Evolutionary conservation across 2,888 invertebrate genomes (phyloP), one percentile per base, ranked within the genome.

Genomic region (Drosophila prostipennis): DNA sequence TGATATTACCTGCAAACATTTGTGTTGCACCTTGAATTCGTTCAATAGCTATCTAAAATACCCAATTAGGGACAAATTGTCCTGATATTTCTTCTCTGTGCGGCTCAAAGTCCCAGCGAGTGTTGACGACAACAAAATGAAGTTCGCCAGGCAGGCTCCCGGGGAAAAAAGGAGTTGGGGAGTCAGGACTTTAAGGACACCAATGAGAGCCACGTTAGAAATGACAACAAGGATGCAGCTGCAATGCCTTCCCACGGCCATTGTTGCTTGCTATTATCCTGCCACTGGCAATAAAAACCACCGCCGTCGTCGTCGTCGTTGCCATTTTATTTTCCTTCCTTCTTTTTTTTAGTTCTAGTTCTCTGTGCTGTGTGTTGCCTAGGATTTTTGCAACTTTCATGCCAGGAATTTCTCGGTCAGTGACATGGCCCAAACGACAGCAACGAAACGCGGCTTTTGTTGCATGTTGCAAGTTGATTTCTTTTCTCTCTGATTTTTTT

Each of bases 391-490:
- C 72, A 68, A 74, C 73, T 79, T 73, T 67, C 71, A 74, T 76
- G 72, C 73, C 74, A 68, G 68, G 76, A 84, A 83, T 81, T 83
- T 80, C 78, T 86, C 84, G 87, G 84, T 87, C 84, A 87, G 64
- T 84, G 84, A 84, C 87, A 87, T 82, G 83, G 64, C 72, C 57
- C 77, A 65, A 52, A 72, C 76, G 56, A 65, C 57, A 42, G 51
- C 60, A 54, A 51, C 71, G 63, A 53, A 65, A 59, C 76, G 72
- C 78, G 64, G 71, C 79, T 69, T 74, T 75, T 72, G 79, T 72
- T 79, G 77, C 68, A 59, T 73, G 77, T 68, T 72, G 79, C 78
- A 82, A 82, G 72, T 75, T 83, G 78, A 81, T 81, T 81, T 75
- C 79, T 74, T 79, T 81, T 63, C 23, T 42, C 43, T 52, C n/a